These are phyloP conservation scores for Drosophila kurseongensis DNA, from an alignment of 1,140 invertebrate species.

Conservation along the genomic window DNA sequence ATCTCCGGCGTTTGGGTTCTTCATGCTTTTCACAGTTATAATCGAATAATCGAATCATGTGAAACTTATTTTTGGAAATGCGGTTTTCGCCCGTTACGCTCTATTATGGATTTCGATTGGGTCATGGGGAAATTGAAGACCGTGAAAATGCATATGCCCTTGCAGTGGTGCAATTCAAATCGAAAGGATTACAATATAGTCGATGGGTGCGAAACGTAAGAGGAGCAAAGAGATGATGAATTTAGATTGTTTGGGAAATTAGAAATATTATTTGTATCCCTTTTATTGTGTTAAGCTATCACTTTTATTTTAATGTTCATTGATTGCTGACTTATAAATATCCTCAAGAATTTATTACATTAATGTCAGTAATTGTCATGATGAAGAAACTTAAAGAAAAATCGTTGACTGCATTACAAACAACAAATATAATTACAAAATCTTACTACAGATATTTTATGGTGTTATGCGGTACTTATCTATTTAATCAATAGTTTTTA, in stretches of 20 bases:
- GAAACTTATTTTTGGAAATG: constrained; percentile 50
- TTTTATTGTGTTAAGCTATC: not conserved
- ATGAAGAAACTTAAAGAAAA: no score
- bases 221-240: not conserved
- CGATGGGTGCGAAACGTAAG: not conserved
- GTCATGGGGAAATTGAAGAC: constrained; percentile 29
- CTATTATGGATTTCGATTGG: constrained; percentile 24
- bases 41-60: constrained; percentile 68
- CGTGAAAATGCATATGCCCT: constrained; percentile 47
- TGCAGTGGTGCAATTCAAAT: constrained; percentile 14
- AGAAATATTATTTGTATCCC: not conserved
- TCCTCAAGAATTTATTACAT: not conserved
- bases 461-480: no score
- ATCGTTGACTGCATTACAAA: no score
- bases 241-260: constrained; percentile 10
- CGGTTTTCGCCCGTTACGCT: constrained; percentile 59
- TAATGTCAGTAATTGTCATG: not conserved
- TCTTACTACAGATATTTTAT: no score
- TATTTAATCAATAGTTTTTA: no score
- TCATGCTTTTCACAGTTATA: constrained; percentile 56
- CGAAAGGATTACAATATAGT: constrained; percentile 35
- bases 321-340: not conserved
- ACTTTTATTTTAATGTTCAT: not conserved
- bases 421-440: no score
- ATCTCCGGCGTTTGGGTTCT: constrained; percentile 23